Evolutionary conservation across 2,888 invertebrate genomes (phyloP), one percentile per base, ranked within the genome.

Genomic region (Crocallis elinguaria): DNA sequence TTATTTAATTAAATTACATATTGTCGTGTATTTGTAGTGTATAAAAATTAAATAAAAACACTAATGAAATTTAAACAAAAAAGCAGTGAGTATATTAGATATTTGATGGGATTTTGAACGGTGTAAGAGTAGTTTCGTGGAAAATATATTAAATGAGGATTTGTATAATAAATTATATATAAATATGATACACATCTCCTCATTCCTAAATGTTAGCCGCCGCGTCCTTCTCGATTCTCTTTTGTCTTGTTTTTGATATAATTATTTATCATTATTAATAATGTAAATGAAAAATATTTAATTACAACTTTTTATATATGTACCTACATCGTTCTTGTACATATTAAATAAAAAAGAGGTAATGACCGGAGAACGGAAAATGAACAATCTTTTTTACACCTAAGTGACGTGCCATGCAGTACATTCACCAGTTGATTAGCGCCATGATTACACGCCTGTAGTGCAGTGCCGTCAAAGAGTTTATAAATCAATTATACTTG

Each of bases 11-110:
- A 75, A 80, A 74, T 42, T 53, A 56, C 57, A 53, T 57, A 73
- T 72, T 77, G 76, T 80, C 74, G 77, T 79, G 75, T 82, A 80
- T 73, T 68, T 74, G 79, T 85, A 86, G 79, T 76, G 64, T 75
- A 69, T 82, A 79, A 79, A n/a, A n/a, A n/a, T n/a, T n/a, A n/a
- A n/a, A n/a, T 74, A 67, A 69, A 70, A 68, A 59, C 59, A 56
- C 29, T 23, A 52, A 39, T 60, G 61, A 56, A 33, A 41, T 37
- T 23, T 45, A 55, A 43, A 46, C 23, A 35, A 35, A 52, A 43
- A 37, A 9, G 17, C 43, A 27, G 46, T 33, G 58, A 48, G 16
- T 55, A 49, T 66, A 62, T 59, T 72, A 73, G 66, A 58, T 71
- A 73, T 67, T 75, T 62, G 65, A 71, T 75, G 73, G 72, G 59